A percentile compares a stretch with the other conserved stretches of the same genome.
These are phyloP conservation scores for Samia ricini DNA, from an alignment of 1,140 invertebrate species.

Conservation along the genomic window DNA sequence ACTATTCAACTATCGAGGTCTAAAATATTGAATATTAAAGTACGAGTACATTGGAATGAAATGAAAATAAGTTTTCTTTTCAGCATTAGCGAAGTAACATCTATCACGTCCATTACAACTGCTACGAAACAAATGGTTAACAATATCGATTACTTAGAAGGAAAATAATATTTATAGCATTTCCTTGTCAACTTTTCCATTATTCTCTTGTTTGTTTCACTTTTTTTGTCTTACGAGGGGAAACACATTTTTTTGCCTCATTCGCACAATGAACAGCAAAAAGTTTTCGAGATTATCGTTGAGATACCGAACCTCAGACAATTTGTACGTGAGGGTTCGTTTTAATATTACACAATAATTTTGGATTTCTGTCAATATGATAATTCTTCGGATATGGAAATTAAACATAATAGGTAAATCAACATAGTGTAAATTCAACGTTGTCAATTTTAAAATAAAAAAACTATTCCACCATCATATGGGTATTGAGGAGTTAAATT, in stretches of 20 bases:
- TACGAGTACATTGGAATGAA: background rate
- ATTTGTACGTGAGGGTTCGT: slow-evolving; percentile 2
- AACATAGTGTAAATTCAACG: no score
- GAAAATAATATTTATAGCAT: slow-evolving; percentile 3
- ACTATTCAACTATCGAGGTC: no score
- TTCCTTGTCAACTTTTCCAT: slow-evolving; percentile 5
- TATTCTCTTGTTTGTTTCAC: slow-evolving; percentile 3
- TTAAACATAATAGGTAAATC: no score
- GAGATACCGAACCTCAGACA: background rate
- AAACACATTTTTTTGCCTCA: background rate
- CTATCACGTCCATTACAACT: background rate
- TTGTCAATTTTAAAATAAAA: no score
- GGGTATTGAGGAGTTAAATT: no score
- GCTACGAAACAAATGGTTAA: background rate
- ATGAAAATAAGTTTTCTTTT: background rate
- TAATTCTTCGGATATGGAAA: no score
- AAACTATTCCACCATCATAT: no score
- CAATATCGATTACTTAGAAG: slow-evolving; percentile 5
- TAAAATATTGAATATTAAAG: no score
- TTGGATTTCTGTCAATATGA: no score
- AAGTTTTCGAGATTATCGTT: background rate
- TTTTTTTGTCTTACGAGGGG: background rate
- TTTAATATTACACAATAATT: background rate
- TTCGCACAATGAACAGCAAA: background rate
- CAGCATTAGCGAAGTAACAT: background rate